Evolutionary conservation across 1,140 invertebrate genomes (phyloP).

Genomic region (Diachasmimorpha longicaudata): DNA sequence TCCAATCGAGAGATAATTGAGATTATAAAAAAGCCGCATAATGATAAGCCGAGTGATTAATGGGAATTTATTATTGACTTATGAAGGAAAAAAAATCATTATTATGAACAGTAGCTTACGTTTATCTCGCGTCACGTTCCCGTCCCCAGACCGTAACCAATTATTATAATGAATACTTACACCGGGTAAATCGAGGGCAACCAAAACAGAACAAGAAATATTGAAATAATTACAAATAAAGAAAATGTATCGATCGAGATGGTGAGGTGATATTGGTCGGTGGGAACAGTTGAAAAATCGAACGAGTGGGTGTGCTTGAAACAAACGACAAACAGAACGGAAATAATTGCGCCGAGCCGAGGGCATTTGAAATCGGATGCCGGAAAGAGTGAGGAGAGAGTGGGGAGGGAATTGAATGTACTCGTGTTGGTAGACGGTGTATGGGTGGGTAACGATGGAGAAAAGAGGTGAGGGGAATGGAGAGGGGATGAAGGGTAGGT

Average conservation of each 20-base stretch:
- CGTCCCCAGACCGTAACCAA: background rate
- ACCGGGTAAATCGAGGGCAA: background rate
- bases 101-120: background rate
- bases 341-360: conserved; percentile 40
- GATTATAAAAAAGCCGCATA: background rate
- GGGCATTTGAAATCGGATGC: conserved; percentile 33
- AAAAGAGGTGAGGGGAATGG: background rate
- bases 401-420: conserved; percentile 21
- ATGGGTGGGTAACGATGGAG: background rate
- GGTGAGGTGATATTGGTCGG: background rate
- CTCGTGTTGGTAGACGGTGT: conserved; percentile 14
- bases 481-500: background rate
- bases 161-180: background rate
- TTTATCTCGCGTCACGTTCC: background rate
- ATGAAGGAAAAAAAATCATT: background rate
- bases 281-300: background rate
- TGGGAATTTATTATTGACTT: background rate
- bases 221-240: background rate
- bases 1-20: background rate
- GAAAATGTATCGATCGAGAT: background rate
- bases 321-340: conserved; percentile 40
- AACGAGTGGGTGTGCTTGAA: conserved; percentile 15
- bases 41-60: background rate
- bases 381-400: background rate
- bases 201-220: background rate